Evolutionary conservation across 2,113 vertebrate genomes (phyloP), one percentile per base, ranked within the genome.

Genomic region (Cheilinus undulatus): DNA sequence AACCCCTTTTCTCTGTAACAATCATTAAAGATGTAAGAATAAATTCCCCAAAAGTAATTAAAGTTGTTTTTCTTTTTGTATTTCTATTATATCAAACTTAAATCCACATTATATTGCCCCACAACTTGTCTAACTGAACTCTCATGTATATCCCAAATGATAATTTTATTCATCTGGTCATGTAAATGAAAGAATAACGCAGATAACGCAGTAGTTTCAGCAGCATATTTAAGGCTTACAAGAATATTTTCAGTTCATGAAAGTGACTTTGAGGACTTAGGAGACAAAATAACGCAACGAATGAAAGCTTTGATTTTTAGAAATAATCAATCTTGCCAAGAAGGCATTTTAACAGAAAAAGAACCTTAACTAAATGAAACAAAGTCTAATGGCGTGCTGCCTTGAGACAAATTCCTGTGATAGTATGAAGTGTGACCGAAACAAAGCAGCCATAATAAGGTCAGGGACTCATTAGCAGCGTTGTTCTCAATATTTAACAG

Each of bases 361-460:
- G 34, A 67, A 19, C 38, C 19, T 32, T n/a, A 26, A 45, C 10
- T 10, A 52, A 23, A 14, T 56, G 14, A 48, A 56, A 46, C 15
- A 50, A 3, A 4, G 8, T 62, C 40, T 49, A 22, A 20, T 12
- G 43, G 17, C 26, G 7, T 26, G 9, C 2, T 13, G 34, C 11
- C 13, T 52, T 34, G 2, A 24, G 3, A 10, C 19, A 11, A 43
- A 20, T 61, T 27, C 22, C 24, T 56, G 7, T 43, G 10, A 24
- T 27, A 28, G 3, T 6, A 68, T 56, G 3, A 43, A 42, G 6
- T 50, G 32, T 27, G 13, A 19, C 19, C 26, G 17, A 36, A 40
- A 51, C 36, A 30, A 7, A 34, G 38, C 17, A 61, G 46, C 57
- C 5, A 30, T 46, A 45, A 69, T 7, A 2, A 56, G 69, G 60